These are phyloP conservation scores for Thereva nobilitata DNA, from an alignment of 2,888 invertebrate species.

Conservation along the genomic window DNA sequence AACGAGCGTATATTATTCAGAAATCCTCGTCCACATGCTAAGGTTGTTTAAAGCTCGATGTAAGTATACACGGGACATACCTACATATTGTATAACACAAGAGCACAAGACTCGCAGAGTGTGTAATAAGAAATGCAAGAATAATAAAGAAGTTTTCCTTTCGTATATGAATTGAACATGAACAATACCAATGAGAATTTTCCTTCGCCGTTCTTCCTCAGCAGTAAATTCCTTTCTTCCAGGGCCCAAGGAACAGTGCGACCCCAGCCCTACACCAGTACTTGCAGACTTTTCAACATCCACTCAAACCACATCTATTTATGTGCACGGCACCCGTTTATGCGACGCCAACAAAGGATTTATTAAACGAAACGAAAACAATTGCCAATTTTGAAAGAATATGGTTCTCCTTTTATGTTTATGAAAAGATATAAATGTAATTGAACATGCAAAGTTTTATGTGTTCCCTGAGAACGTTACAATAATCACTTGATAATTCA, in stretches of 20 bases:
- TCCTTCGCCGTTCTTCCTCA: constrained; percentile 20
- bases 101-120: too few relatives aligned
- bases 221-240: constrained; percentile 18
- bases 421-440: constrained; percentile 3
- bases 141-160: constrained; percentile 37
- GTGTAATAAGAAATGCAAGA: constrained; percentile 37
- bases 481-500: constrained; percentile 27
- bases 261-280: constrained; percentile 5
- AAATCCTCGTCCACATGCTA: too few relatives aligned
- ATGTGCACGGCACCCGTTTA: constrained; percentile 29
- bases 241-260: background rate
- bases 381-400: constrained; percentile 40
- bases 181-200: constrained; percentile 37
- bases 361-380: constrained; percentile 42
- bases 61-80: too few relatives aligned
- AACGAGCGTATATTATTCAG: too few relatives aligned
- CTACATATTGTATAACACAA: too few relatives aligned
- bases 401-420: constrained; percentile 28
- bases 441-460: background rate
- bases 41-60: too few relatives aligned
- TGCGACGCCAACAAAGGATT: constrained; percentile 41
- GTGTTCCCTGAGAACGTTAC: background rate
- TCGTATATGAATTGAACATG: constrained; percentile 34
- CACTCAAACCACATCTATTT: background rate
- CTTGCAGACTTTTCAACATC: background rate